phyloP scores from a whole-genome alignment of 2,888 invertebrate species.

The Caradrina kadenii region DNA sequence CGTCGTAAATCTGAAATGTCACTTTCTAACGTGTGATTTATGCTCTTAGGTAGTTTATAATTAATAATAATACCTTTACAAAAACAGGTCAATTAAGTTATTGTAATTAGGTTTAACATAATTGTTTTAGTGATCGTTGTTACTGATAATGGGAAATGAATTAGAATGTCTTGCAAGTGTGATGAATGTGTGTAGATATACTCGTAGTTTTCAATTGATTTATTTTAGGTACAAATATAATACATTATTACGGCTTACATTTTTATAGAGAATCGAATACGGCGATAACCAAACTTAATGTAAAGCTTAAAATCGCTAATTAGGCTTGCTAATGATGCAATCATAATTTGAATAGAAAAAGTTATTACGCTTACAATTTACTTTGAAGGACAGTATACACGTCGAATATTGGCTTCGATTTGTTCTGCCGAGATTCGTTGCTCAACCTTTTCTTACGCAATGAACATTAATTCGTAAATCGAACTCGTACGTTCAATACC shows the following conservation, averaged over 20 bases:
- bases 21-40: not conserved
- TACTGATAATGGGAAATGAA: conserved; percentile 44
- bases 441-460: too few species aligned
- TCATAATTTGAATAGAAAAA: conserved; percentile 16
- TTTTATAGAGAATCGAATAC: conserved; percentile 42
- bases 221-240: conserved; percentile 63
- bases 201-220: conserved; percentile 36
- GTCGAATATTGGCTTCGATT: not conserved
- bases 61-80: conserved; percentile 51
- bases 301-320: conserved; percentile 4
- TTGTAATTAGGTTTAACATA: conserved; percentile 51
- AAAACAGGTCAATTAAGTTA: conserved; percentile 61
- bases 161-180: conserved; percentile 47
- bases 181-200: conserved; percentile 28
- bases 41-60: not conserved
- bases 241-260: conserved; percentile 51
- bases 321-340: conserved; percentile 21
- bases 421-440: too few species aligned
- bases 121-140: conserved; percentile 23
- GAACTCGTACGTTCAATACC: too few species aligned
- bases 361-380: conserved; percentile 15
- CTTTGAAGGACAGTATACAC: not conserved
- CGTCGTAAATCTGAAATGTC: not conserved
- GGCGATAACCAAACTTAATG: conserved; percentile 5
- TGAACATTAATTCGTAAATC: too few species aligned